Evolutionary conservation across 2,888 invertebrate genomes (phyloP), one percentile per base, ranked within the genome.

Genomic region (Alloscopus bannaensis): DNA sequence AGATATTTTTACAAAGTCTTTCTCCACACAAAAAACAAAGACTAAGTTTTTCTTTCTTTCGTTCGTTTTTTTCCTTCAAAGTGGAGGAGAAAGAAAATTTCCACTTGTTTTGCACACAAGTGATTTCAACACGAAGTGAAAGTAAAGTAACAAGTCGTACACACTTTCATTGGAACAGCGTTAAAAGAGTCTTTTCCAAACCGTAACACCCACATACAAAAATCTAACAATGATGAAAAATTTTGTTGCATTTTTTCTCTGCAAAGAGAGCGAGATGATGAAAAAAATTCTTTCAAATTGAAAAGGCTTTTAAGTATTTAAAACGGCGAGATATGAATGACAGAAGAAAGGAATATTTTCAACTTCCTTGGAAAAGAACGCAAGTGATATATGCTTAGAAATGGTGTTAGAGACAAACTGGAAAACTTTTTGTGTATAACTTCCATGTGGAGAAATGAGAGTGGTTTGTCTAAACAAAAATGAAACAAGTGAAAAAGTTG

Each of bases 21-120:
- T 73, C 42, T 55, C 57, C 57, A 73, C 64, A 73, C 72, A 40
- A 31, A 42, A 28, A 64, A 24, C 4, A 47, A 28, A 62, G 40
- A 55, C 28, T 6, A 73, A 45, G 50, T 66, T 57, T 47, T 29
- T 55, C 28, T 47, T 50, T 18, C 36, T 24, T 36, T 69, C 68
- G 42, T 57, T 57, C 29, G 28, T 20, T n/a, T 24, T 50, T 68
- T 55, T 55, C 13, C 28, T 57, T 50, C n/a, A 52, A 36, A 24
- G n/a, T n/a, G 36, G 22, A 55, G 66, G 66, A 57, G 66, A 24
- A 62, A 62, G 66, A 75, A 65, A 52, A 65, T 72, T 65, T 72
- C 24, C 52, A 6, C 47, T 28, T 40, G 26, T 47, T 47, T 52
- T 65, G n/a, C 42, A 47, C 75, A 59, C 26, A 59, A 59, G 45